Conservation (phyloP, 37 sponge, comb jelly and placozoan genomes). For the Axinella damicornis region DNA sequence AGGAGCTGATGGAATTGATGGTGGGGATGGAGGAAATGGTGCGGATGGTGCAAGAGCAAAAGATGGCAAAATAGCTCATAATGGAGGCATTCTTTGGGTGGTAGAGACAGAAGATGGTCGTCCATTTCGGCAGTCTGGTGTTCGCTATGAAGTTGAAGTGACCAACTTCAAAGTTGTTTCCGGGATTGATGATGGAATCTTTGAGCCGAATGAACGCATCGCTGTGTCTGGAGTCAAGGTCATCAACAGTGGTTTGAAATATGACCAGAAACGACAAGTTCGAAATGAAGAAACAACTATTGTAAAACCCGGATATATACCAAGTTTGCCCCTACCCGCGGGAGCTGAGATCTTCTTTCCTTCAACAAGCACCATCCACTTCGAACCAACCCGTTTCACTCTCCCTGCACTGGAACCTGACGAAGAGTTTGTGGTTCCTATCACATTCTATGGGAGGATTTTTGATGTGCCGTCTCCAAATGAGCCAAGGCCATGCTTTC, state of each 20-base stretch:
- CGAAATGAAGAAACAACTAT: too few species aligned
- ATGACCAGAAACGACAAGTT: too few species aligned
- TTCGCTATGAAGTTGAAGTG: constrained; percentile 61
- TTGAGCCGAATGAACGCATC: constrained; percentile 85
- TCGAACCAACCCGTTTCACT: constrained; percentile 53
- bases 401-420: constrained; percentile 58
- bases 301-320: too few species aligned
- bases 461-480: constrained; percentile 83
- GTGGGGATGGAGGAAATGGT: constrained; percentile 40
- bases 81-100: constrained; percentile 72
- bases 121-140: constrained; percentile 33
- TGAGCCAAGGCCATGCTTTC: constrained; percentile 45
- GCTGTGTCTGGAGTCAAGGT: constrained; percentile 39
- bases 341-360: constrained; percentile 55
- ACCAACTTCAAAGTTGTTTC: constrained; percentile 22
- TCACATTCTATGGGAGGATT: constrained; percentile 64
- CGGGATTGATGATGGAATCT: constrained; percentile 75
- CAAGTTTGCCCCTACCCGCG: constrained; percentile 56
- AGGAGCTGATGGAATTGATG: constrained; percentile 36
- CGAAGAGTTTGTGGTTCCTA: constrained; percentile 25
- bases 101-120: constrained; percentile 30
- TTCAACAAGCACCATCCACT: constrained; percentile 51
- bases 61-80: constrained; percentile 46
- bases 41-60: constrained; percentile 29
- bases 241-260: constrained; percentile 41